phyloP scores from a whole-genome alignment of 2,888 invertebrate species.

The Limenitis camilla region DNA sequence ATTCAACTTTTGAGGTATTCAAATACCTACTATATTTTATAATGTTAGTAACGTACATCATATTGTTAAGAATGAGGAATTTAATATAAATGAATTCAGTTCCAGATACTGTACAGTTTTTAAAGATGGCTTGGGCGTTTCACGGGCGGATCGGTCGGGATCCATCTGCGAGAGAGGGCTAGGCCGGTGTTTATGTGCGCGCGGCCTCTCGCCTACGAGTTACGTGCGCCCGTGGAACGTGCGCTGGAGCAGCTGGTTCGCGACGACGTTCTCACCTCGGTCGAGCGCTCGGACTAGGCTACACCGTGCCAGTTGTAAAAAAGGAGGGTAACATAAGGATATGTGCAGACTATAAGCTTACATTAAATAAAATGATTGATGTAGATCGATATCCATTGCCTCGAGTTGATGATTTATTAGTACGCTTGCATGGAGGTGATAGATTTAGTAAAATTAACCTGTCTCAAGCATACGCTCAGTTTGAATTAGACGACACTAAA shows the following conservation, averaged over 20 bases:
- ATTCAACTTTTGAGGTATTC: too few species aligned
- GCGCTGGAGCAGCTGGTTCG: slow-evolving; percentile 16
- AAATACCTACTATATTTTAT: neutral
- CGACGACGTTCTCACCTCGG: slow-evolving; percentile 17
- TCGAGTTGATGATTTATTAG: slow-evolving; percentile 8
- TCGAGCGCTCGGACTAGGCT: slow-evolving; percentile 19
- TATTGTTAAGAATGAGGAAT: neutral
- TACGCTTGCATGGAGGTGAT: neutral
- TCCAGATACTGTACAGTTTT: slow-evolving; percentile 7
- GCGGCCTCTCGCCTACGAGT: too few species aligned
- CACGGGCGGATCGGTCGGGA: slow-evolving; percentile 1
- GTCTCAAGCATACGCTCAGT: neutral
- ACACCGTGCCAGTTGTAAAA: slow-evolving; percentile 22
- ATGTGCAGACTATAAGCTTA: slow-evolving; percentile 15
- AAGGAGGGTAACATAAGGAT: slow-evolving; percentile 20
- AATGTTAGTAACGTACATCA: neutral
- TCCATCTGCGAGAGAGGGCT: slow-evolving; percentile 1
- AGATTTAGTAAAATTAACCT: neutral
- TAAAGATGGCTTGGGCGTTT: slow-evolving; percentile 1
- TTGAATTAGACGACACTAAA: neutral
- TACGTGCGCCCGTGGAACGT: too few species aligned
- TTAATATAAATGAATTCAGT: slow-evolving; percentile 1
- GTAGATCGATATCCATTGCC: slow-evolving; percentile 13
- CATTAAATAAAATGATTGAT: slow-evolving; percentile 7
- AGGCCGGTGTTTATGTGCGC: slow-evolving; percentile 12